These are phyloP conservation scores for Acanthornis magna DNA, from an alignment of 2,797 vertebrate species.

Conservation along the genomic window DNA sequence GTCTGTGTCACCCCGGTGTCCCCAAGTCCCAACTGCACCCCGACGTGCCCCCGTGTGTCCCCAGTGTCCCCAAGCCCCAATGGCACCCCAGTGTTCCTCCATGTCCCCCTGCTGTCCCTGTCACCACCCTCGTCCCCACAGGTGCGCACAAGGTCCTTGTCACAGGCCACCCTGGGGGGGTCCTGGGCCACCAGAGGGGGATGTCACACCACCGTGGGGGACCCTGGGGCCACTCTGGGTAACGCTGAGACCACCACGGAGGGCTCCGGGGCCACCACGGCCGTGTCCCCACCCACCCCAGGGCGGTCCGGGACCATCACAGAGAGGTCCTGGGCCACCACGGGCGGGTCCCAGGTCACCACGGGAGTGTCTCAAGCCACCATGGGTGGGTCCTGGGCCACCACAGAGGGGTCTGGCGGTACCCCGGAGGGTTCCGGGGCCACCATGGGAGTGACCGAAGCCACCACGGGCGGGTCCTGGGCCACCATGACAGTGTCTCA, in stretches of 20 bases:
- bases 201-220: too few relatives aligned
- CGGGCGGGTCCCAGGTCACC: not conserved
- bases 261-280: not conserved
- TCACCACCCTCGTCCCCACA: not conserved
- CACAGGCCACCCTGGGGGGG: not conserved
- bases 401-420: too few relatives aligned
- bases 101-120: not conserved
- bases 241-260: not conserved
- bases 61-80: not conserved
- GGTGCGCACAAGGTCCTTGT: not conserved
- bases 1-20: not conserved
- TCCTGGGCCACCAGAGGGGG: not conserved
- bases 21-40: not conserved
- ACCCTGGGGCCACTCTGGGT: too few relatives aligned
- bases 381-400: too few relatives aligned
- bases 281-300: not conserved
- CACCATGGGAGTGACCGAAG: too few relatives aligned
- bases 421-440: too few relatives aligned
- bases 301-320: not conserved
- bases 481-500: too few relatives aligned
- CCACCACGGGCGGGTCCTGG: too few relatives aligned
- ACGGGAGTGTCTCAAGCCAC: too few relatives aligned
- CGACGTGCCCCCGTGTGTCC: not conserved
- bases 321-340: not conserved
- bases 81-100: not conserved